Conservation (phyloP, 2,888 invertebrate genomes). For the Abrostola tripartita region DNA sequence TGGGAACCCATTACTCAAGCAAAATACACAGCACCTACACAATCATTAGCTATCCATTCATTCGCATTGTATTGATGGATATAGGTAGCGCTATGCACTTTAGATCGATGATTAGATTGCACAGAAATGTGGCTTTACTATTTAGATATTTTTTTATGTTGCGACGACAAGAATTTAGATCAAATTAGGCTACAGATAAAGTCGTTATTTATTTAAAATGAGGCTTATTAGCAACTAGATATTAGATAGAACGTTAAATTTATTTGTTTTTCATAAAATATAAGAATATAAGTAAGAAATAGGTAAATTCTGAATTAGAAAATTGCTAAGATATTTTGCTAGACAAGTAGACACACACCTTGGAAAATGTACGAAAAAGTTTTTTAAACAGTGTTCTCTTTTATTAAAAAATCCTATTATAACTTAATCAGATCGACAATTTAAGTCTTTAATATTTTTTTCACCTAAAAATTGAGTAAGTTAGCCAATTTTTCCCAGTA, state of each 20-base stretch:
- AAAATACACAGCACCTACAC: conserved; percentile 85
- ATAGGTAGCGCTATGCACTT: conserved; percentile 76
- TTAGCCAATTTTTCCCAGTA: conserved; percentile 12
- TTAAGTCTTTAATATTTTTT: too few species aligned
- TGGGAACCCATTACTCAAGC: conserved; percentile 79
- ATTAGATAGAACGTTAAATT: too few species aligned
- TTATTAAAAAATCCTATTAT: too few species aligned
- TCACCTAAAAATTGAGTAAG: background rate
- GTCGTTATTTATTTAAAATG: conserved; percentile 14
- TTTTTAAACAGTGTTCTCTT: too few species aligned
- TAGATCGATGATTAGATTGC: conserved; percentile 77
- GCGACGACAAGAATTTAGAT: conserved; percentile 30
- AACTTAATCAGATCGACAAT: too few species aligned
- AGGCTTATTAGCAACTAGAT: background rate
- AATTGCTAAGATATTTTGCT: too few species aligned
- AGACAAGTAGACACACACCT: too few species aligned
- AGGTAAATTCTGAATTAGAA: too few species aligned
- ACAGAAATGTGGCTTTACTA: conserved; percentile 64
- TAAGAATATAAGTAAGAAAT: too few species aligned
- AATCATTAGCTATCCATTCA: conserved; percentile 76
- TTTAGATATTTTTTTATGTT: conserved; percentile 56
- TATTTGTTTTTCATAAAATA: too few species aligned
- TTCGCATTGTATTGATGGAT: conserved; percentile 66
- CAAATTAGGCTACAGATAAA: conserved; percentile 30
- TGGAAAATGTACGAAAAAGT: too few species aligned